Evolutionary conservation across 2,797 vertebrate species (phyloP).

Genomic region (Myotis pilosus): DNA sequence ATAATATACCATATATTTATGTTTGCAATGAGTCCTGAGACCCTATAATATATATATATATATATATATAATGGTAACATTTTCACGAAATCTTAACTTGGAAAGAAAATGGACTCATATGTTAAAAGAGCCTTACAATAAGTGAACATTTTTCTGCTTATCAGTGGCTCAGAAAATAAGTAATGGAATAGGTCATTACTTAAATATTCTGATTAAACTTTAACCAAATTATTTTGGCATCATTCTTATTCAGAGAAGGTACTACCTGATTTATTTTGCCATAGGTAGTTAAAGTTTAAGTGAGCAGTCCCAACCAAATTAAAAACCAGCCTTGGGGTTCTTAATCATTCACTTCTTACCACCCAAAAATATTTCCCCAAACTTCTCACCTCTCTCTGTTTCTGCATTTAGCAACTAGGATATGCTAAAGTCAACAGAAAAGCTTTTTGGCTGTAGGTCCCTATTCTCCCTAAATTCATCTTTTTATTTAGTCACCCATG

Average conservation of each 20-base stretch:
- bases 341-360: not conserved
- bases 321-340: not conserved
- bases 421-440: slow-evolving; percentile 2
- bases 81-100: not conserved
- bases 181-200: not conserved
- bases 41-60: not conserved
- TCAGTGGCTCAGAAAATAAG: slow-evolving; percentile 38
- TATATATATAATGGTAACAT: not conserved
- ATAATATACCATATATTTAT: not conserved
- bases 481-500: not conserved
- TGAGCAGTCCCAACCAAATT: slow-evolving; percentile 7
- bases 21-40: slow-evolving; percentile 10
- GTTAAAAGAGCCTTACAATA: slow-evolving; percentile 18
- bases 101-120: not conserved
- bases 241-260: not conserved
- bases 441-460: not conserved
- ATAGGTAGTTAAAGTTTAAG: slow-evolving; percentile 37
- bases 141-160: not conserved
- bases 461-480: not conserved
- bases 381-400: not conserved
- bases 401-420: not conserved
- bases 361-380: not conserved
- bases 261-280: slow-evolving; percentile 12
- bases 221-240: slow-evolving; percentile 1
- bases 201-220: slow-evolving; percentile 34